These are phyloP conservation scores for Sakesphorus luctuosus DNA, from an alignment of 2,113 vertebrate species.

Conservation along the genomic window DNA sequence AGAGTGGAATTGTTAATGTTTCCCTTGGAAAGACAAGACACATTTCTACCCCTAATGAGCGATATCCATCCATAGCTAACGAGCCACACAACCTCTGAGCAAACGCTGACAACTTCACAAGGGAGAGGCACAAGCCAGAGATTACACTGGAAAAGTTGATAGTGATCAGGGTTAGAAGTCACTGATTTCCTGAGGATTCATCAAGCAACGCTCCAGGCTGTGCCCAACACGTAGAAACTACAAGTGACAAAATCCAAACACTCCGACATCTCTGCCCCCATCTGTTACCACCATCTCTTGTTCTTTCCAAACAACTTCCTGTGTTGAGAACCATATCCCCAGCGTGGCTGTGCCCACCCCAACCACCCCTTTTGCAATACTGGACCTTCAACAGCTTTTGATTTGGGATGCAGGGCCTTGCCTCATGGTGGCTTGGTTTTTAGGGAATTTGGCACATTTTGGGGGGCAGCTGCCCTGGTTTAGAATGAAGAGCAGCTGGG, in stretches of 20 bases:
- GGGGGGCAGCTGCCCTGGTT: neutral
- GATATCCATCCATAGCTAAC: slow-evolving; percentile 33
- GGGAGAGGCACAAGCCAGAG: neutral
- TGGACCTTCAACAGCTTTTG: neutral
- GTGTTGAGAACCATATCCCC: neutral
- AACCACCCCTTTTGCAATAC: neutral
- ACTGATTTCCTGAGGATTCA: neutral
- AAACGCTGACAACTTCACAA: neutral
- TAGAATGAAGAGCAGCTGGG: neutral
- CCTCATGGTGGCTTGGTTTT: neutral
- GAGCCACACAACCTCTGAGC: neutral
- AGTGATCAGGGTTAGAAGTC: slow-evolving; percentile 14
- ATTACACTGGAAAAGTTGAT: neutral
- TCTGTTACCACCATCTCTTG: neutral
- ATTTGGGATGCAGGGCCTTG: accelerated
- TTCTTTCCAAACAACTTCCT: neutral
- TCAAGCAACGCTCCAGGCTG: neutral
- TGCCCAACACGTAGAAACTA: neutral
- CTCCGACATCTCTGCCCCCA: neutral
- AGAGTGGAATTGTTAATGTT: slow-evolving; percentile 28
- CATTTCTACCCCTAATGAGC: slow-evolving; percentile 19
- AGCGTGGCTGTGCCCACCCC: neutral
- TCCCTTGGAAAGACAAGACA: slow-evolving; percentile 6
- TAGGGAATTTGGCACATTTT: neutral
- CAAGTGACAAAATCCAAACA: slow-evolving; percentile 16